Percentiles rank a stretch among this genome's conserved stretches.
Conservation (phyloP, 2,113 vertebrate genomes). For the Malurus melanocephalus region DNA sequence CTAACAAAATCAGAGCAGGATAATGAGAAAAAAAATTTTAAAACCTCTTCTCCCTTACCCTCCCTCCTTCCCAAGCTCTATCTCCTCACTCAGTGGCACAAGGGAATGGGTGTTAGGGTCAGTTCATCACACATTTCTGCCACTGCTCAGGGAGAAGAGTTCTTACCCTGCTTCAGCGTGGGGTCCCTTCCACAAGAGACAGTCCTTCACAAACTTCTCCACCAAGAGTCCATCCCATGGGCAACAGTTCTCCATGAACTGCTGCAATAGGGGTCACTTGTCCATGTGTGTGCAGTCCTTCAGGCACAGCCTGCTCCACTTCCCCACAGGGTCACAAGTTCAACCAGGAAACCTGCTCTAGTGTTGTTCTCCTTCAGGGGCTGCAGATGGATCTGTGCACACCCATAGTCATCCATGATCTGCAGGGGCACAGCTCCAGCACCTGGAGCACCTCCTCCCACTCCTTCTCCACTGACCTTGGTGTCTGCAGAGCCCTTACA, state of each 20-base stretch:
- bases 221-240: rapidly evolving
- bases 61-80: background rate
- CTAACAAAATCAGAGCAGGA: background rate
- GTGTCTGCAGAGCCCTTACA: background rate
- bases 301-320: background rate
- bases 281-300: background rate
- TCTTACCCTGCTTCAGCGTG: rapidly evolving
- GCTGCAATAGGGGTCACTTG: background rate
- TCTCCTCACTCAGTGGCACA: background rate
- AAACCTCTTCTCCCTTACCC: rapidly evolving
- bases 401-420: background rate
- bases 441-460: background rate
- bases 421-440: background rate
- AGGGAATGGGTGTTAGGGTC: background rate
- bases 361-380: background rate
- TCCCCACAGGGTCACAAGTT: background rate
- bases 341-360: background rate
- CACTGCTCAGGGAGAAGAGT: background rate
- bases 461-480: background rate
- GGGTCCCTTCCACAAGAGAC: background rate
- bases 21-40: background rate
- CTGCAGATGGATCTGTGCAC: background rate
- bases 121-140: background rate
- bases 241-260: background rate
- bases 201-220: background rate